A percentile compares a stretch with the other conserved stretches of the same genome.
phyloP scores from a whole-genome alignment of 2,797 vertebrate genomes.

The Sylvilagus floridanus region DNA sequence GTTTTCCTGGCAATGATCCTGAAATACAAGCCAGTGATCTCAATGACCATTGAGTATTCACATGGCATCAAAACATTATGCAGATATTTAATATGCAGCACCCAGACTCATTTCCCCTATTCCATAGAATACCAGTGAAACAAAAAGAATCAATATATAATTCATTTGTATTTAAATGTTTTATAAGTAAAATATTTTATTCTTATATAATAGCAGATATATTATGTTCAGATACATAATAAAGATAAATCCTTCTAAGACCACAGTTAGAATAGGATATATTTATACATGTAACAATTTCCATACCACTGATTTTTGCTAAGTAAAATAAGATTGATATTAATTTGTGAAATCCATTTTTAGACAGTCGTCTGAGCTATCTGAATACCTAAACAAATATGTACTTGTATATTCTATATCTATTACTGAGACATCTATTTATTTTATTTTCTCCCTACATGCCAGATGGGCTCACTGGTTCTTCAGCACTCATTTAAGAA shows the following conservation, averaged over 20 bases:
- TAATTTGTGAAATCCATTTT: neutral
- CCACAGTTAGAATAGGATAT: neutral
- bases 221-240: neutral
- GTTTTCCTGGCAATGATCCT: neutral
- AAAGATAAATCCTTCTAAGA: neutral
- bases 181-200: neutral
- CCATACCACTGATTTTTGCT: neutral
- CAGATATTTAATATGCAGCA: neutral
- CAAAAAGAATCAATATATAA: neutral
- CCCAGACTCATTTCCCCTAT: neutral
- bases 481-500: slow-evolving; percentile 56
- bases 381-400: slow-evolving; percentile 31
- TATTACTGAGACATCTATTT: slow-evolving; percentile 52
- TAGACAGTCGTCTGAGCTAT: neutral
- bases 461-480: slow-evolving; percentile 42
- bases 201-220: neutral
- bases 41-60: neutral
- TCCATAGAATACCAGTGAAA: neutral
- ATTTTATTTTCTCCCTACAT: slow-evolving; percentile 24
- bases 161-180: slow-evolving; percentile 6
- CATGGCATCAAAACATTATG: neutral
- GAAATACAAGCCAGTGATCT: neutral
- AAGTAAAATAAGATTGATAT: slow-evolving; percentile 18
- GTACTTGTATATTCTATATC: slow-evolving; percentile 42
- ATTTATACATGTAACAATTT: neutral